Conservation (phyloP, 2,113 vertebrate species). For the Bucco capensis region DNA sequence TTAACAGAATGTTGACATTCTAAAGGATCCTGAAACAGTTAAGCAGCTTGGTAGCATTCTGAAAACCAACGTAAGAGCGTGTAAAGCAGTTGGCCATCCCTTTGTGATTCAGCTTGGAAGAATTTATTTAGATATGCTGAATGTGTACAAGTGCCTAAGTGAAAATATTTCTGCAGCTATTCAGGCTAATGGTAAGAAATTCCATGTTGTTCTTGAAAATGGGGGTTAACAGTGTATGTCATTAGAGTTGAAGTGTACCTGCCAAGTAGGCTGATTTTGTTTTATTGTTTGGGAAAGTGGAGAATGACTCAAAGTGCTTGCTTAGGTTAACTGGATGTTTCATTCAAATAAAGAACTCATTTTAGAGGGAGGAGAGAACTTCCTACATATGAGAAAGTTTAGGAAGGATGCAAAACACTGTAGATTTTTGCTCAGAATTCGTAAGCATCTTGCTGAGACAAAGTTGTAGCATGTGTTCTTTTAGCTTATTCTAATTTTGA, state of each 20-base stretch:
- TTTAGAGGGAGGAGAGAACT: not conserved
- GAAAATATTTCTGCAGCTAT: conserved; percentile 99
- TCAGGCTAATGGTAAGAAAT: conserved; percentile 90
- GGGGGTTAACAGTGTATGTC: no score
- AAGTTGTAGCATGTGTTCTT: not conserved
- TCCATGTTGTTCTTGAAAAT: not conserved
- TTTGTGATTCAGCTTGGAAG: conserved; percentile 98
- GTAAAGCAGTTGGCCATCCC: conserved; percentile 96
- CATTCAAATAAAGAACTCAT: not conserved
- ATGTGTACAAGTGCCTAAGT: conserved; percentile 99
- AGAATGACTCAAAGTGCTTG: not conserved
- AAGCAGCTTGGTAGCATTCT: conserved; percentile 98
- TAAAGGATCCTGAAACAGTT: conserved; percentile 99
- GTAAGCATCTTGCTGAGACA: not conserved
- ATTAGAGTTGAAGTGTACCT: not conserved
- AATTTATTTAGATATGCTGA: conserved; percentile 99
- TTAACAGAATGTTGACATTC: conserved; percentile 93
- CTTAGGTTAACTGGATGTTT: not conserved
- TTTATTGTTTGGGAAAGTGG: not conserved
- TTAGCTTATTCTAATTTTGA: not conserved
- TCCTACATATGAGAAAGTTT: not conserved
- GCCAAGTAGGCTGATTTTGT: not conserved
- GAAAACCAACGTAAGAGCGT: conserved; percentile 96
- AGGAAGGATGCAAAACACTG: not conserved
- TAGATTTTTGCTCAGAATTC: not conserved